phyloP scores from a whole-genome alignment of 1,140 invertebrate species.

The Aphidius ervi region DNA sequence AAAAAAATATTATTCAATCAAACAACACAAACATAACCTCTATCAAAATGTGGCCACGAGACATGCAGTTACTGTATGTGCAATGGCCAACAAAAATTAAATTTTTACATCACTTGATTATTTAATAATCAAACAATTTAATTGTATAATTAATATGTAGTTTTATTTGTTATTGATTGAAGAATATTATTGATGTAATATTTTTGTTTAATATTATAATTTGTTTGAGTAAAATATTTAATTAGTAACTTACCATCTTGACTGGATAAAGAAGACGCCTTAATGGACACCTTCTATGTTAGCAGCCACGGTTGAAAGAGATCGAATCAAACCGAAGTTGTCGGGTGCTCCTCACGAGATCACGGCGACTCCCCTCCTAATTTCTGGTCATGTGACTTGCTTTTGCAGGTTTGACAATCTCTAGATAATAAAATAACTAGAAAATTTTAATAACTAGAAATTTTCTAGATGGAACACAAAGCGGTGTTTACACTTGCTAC shows the following conservation, averaged over 20 bases:
- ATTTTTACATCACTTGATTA: not conserved
- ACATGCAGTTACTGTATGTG: not conserved
- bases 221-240: not conserved
- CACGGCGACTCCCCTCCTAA: too few species aligned
- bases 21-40: too few species aligned
- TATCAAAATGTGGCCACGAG: not conserved
- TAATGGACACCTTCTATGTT: slow-evolving; percentile 17
- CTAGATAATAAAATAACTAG: too few species aligned
- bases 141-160: not conserved
- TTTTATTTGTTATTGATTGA: not conserved
- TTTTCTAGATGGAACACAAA: too few species aligned
- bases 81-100: not conserved
- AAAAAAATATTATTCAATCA: not conserved
- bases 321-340: too few species aligned
- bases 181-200: not conserved
- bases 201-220: not conserved
- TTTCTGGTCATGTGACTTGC: too few species aligned
- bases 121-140: not conserved
- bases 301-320: slow-evolving; percentile 20
- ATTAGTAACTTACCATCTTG: slow-evolving; percentile 19
- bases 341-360: too few species aligned
- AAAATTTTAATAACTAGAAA: too few species aligned
- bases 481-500: too few species aligned
- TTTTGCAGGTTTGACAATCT: too few species aligned
- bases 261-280: slow-evolving; percentile 21